Evolutionary conservation across 1,140 invertebrate genomes (phyloP), one percentile per base, ranked within the genome.

Genomic region (Drosophila watanabei): DNA sequence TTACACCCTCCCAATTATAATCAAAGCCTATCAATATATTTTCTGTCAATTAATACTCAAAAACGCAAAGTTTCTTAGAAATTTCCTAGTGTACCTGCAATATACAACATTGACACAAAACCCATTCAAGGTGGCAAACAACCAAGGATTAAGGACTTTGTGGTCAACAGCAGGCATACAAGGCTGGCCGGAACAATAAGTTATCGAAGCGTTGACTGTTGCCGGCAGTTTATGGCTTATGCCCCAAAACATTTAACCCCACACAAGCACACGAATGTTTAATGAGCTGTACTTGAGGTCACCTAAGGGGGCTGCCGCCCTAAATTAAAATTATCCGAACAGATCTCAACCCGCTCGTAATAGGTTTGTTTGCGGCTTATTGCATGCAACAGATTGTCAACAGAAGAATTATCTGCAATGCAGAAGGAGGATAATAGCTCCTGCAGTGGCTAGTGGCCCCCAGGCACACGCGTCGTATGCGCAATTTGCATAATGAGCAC

Each of bases 401-500:
- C 69, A 81, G 75, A 59, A 75, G 80, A 80, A 75, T 70, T 66
- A 77, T 51, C 65, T 65, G 39, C 54, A 57, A 16, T 57, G 63
- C 51, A 48, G 56, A 41, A 75, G 41, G 41, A 35, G 59, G 72
- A 66, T 77, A 80, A 70, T 70, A 41, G 66, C 49, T 69, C 51
- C 58, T 69, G 80, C 70, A 79, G 66, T 63, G 60, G 54, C 33
- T 57, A n/a, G 20, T 39, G 54, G 54, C 35, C 46, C 24, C 30
- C 63, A 56, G 49, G 54, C 51, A 57, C 65, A 85, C 80, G 66
- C 70, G 85, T 89, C 85, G 81, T 85, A 79, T 88, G 45, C 69
- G 85, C 78, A 89, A 88, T 88, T 88, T 85, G 85, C 85, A 88
- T 88, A 88, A 88, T 88, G 85, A 61, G 57, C 39, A 69, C 41